Base-by-base conservation (phyloP, 2,888 invertebrate species). In the Ceraclea dissimilis region DNA sequence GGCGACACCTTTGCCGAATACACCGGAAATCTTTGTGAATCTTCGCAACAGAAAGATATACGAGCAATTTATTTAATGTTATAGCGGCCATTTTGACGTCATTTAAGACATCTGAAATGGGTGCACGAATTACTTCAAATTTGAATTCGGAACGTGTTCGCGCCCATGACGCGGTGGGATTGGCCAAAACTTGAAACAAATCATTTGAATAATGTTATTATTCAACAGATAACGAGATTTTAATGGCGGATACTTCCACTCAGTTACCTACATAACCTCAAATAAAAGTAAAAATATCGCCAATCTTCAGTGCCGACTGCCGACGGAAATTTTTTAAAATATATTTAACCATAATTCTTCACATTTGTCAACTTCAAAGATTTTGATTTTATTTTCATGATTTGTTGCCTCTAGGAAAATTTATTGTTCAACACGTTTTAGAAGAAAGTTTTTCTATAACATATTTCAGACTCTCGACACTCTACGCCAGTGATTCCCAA, bases 41-140 rank as follows among this genome's bases (percentile, higher is more conserved):
- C 34, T 44, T 44, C 26, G 10, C 10, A 26, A 26, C 5, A 26
- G 26, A 26, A 26, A 26, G 26, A 26, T 26, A 26, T 26, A 26
- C 26, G 20, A 16, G 26, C 39, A 16, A 39, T 39, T 16, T 13
- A 39, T 13, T 8, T 16, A 13, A 13, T 39, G 16, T 39, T 39
- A 39, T 39, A 57, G 49, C 44, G 57, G 46, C 52, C 52, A 52
- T 52, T 49, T 44, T 49, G 52, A 19, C 39, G 50, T 49, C 10
- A 18, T 39, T 18, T 6, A 47, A 49, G 54, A 54, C 54, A 43
- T 26, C 49, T 17, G 44, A 49, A 54, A 54, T 22, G 54, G 26
- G 43, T 39, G 39, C 31, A 39, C 26, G 20, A 49, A 49, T 49
- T 8, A 31, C 31, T 13, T 49, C 4, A 26, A 49, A 54, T 54